Conservation (phyloP, 2,113 vertebrate species). For the Pachycephala philippinensis region DNA sequence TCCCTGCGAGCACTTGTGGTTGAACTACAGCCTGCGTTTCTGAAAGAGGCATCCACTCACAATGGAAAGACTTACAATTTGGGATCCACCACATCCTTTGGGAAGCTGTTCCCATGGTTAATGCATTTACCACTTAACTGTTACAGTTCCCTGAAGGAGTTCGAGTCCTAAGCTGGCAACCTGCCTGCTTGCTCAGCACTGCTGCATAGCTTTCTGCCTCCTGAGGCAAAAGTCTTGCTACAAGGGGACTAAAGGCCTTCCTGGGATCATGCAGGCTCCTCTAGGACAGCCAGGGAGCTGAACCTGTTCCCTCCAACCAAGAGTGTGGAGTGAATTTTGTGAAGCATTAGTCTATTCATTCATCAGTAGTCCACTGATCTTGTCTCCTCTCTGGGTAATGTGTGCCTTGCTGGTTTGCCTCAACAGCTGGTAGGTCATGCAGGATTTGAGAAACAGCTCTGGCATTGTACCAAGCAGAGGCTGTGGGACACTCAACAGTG, state of each 20-base stretch:
- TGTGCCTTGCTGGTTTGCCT: neutral
- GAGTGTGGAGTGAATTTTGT: neutral
- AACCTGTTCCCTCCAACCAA: neutral
- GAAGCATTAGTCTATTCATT: neutral
- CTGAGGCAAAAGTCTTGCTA: neutral
- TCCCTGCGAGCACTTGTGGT: neutral
- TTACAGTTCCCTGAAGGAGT: constrained; percentile 24
- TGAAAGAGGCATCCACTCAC: neutral
- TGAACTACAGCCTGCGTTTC: neutral
- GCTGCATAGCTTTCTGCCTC: neutral
- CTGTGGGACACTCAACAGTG: neutral
- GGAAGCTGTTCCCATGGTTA: constrained; percentile 55
- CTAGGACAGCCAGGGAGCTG: neutral
- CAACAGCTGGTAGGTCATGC: neutral
- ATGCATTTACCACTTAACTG: neutral
- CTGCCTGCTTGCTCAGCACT: neutral
- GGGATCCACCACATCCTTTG: constrained; percentile 55
- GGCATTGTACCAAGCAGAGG: neutral
- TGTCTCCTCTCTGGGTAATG: neutral
- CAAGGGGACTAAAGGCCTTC: neutral
- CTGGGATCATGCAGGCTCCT: neutral
- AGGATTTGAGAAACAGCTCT: neutral
- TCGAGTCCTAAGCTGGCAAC: neutral
- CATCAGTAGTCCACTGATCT: neutral
- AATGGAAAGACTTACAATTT: constrained; percentile 20